Base-by-base conservation (phyloP, 1,140 invertebrate species). In the Aphis gossypii region DNA sequence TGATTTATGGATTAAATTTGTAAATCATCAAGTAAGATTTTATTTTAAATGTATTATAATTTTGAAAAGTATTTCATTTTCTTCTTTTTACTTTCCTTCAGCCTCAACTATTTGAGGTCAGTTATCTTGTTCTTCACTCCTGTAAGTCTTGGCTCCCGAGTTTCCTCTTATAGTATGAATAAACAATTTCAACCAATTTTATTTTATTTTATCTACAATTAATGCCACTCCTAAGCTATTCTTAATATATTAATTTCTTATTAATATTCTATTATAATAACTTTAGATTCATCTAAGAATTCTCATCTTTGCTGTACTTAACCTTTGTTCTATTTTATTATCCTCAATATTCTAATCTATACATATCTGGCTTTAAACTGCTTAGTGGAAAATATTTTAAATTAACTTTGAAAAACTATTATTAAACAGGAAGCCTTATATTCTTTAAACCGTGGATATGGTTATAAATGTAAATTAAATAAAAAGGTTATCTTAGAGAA, bases 1-100 rank as follows among this genome's bases (percentile, higher is more conserved):
- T 60, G 93, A 96, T 86, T 94, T 95, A 44, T 97, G 96, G 96
- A 94, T 97, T 76, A 95, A 97, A 94, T 97, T 96, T 94, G 94
- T 96, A 20, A 94, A 96, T 46, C 96, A 96, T 95, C 96, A 97
- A 94, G 96, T 96, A 95, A 94, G 88, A 93, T 56, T 90, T 90
- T 44, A 90, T 38, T 68, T 89, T 51, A 46, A 51, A 51, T 51
- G 14, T 35, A 51, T 89, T 51, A 25, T 38, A 30, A 38, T 93
- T 95, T 87, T 94, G 94, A 94, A 48, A 68, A 41, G 38, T 94
- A 68, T 30, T 21, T 91, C 2, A 25, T n/a, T 18, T 68, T n/a
- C 30, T n/a, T 68, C 2, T 60, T 60, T 11, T 8, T 68, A 76
- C n/a, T 76, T 76, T n/a, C 30, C 60, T n/a, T 76, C 30, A n/a